A percentile compares a stretch with the other conserved stretches of the same genome.
Evolutionary conservation across 1,140 invertebrate genomes (phyloP).

Genomic region (Mizuhopecten yessoensis): DNA sequence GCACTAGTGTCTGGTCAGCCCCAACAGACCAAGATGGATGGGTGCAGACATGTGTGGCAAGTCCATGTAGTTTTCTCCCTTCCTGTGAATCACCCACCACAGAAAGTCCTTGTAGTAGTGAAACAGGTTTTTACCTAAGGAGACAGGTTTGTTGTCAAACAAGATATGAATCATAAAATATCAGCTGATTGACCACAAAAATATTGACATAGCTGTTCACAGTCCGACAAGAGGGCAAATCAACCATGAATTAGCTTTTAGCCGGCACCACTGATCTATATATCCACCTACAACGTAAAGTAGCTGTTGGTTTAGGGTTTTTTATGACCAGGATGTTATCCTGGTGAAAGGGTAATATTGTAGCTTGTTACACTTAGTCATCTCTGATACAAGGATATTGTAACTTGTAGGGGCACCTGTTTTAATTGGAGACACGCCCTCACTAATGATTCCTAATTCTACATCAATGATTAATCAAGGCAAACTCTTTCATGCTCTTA

Average conservation of each 20-base stretch:
- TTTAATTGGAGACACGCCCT: constrained; percentile 1
- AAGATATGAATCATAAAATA: constrained; percentile 27
- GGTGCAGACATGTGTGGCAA: background rate
- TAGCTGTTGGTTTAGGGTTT: background rate
- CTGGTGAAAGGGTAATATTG: background rate
- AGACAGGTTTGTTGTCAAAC: constrained; percentile 38
- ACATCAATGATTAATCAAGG: background rate
- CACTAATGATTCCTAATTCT: constrained; percentile 3
- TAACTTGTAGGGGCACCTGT: background rate
- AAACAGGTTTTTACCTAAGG: constrained; percentile 23
- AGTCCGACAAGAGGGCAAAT: background rate
- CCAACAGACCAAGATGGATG: background rate
- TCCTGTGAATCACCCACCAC: background rate
- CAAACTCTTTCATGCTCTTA: background rate
- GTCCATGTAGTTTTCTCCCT: background rate
- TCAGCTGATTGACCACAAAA: constrained; percentile 36
- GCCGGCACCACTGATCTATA: background rate
- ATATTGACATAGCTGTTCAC: constrained; percentile 38
- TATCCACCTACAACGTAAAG: background rate
- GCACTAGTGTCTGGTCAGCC: background rate
- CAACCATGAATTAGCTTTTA: constrained; percentile 31
- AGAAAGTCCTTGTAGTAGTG: background rate
- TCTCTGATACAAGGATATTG: background rate
- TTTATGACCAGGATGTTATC: constrained; percentile 31
- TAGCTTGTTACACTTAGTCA: background rate